Base-by-base conservation (phyloP, 2,888 invertebrate genomes). In the Folsomia candida region DNA sequence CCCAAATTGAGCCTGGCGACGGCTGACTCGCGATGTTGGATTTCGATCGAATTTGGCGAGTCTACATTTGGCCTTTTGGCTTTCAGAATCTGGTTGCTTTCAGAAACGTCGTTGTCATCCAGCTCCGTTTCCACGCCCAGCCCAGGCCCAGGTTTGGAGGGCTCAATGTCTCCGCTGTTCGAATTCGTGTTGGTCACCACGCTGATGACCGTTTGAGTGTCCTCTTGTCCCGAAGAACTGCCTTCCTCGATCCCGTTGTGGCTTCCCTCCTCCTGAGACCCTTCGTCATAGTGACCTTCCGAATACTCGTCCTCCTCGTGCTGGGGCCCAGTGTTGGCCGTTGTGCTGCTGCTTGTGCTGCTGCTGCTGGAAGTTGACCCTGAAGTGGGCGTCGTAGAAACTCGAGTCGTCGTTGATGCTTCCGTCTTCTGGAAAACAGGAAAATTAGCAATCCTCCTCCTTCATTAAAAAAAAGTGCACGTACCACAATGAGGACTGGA, bases 1-100 rank as follows among this genome's bases (percentile, higher is more conserved):
- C 84, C 93, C 70, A 93, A 85, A 83, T 93, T 93, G 25, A 94
- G 85, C 77, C 90, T 89, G 1, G 92, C 91, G 14, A 82, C 83
- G 2, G 81, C 80, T 29, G 81, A 78, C 69, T 81, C 81, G 29
- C 81, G 78, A 27, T 81, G 78, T 57, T 82, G 81, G 63, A 82
- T 87, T 82, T 81, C 87, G 86, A 22, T 88, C 86, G 82, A 88
- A 51, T 73, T 86, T 84, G 75, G 87, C 83, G 67, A 87, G 82
- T 86, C 87, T 77, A 86, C 87, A 74, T 79, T 86, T 83, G 75
- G 87, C 69, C 85, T 87, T 27, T 81, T 79, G 57, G 81, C 82
- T 70, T 81, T 82, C 62, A 81, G 73, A 25, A 82, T 81, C 74
- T 80, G 77, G 65, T 78, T 75, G 68, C 81, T 81, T 76, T 83